A percentile compares a stretch with the other conserved stretches of the same genome.
phyloP scores from a whole-genome alignment of 2,888 invertebrate genomes.

The Scaptomyza flava region DNA sequence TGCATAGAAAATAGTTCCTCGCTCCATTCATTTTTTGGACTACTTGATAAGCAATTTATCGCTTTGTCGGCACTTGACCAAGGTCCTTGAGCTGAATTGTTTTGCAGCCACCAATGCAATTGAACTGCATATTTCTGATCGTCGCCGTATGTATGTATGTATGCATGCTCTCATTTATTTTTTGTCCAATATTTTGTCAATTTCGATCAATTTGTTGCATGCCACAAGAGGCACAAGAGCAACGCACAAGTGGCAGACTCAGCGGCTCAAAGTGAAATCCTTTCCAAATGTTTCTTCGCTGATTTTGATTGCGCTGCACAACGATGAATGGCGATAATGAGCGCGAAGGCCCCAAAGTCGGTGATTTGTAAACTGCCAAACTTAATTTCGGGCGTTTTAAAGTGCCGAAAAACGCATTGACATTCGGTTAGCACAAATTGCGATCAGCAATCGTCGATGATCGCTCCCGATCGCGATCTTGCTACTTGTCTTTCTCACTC shows the following conservation, averaged over 20 bases:
- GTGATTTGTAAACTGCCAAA: slow-evolving; percentile 80
- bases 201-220: slow-evolving; percentile 79
- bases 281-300: slow-evolving; percentile 52
- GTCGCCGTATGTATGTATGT: slow-evolving; percentile 24
- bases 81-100: slow-evolving; percentile 80
- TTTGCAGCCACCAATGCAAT: slow-evolving; percentile 68
- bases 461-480: slow-evolving; percentile 35
- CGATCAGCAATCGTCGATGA: slow-evolving; percentile 65
- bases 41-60: slow-evolving; percentile 19
- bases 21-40: slow-evolving; percentile 30
- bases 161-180: slow-evolving; percentile 29
- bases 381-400: slow-evolving; percentile 73
- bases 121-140: slow-evolving; percentile 74
- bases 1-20: slow-evolving; percentile 20
- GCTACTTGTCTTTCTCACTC: slow-evolving; percentile 20
- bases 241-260: slow-evolving; percentile 42
- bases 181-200: slow-evolving; percentile 71
- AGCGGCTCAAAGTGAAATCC: slow-evolving; percentile 60
- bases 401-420: slow-evolving; percentile 77
- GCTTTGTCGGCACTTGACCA: slow-evolving; percentile 71
- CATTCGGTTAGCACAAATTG: slow-evolving; percentile 68
- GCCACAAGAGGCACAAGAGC: slow-evolving; percentile 42
- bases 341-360: slow-evolving; percentile 43
- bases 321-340: slow-evolving; percentile 75
- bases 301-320: slow-evolving; percentile 64